Conservation (phyloP, 2,797 vertebrate genomes). For the Pogonophryne albipinna region DNA sequence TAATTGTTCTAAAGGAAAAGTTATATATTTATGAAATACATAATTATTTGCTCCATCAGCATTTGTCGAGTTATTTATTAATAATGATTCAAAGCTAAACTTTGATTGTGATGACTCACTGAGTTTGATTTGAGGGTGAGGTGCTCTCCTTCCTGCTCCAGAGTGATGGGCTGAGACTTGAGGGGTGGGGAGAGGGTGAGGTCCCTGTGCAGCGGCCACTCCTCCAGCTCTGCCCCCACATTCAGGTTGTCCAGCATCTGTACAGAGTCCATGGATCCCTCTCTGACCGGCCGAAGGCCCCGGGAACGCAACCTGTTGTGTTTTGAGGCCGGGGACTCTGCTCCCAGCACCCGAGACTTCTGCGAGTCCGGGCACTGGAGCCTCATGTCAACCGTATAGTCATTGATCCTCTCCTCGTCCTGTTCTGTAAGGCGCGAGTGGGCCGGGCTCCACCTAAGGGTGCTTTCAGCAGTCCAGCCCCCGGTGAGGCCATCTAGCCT, state of each 20-base stretch:
- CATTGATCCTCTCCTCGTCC: slow-evolving; percentile 91
- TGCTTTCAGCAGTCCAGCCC: slow-evolving; percentile 88
- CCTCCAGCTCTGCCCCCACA: slow-evolving; percentile 92
- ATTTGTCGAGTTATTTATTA: not conserved
- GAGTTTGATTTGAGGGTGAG: slow-evolving; percentile 93
- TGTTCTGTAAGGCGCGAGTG: slow-evolving; percentile 90
- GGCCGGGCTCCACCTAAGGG: slow-evolving; percentile 89
- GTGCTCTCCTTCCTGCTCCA: slow-evolving; percentile 92
- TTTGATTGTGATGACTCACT: slow-evolving; percentile 84
- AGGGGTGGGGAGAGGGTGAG: slow-evolving; percentile 95
- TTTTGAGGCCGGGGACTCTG: slow-evolving; percentile 76
- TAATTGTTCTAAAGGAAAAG: not conserved
- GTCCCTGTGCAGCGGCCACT: slow-evolving; percentile 95
- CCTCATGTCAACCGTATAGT: slow-evolving; percentile 96
- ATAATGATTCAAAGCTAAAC: not conserved
- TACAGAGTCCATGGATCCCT: slow-evolving; percentile 91
- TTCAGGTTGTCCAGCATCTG: slow-evolving; percentile 98
- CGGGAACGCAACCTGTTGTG: slow-evolving; percentile 82
- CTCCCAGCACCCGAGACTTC: slow-evolving; percentile 69
- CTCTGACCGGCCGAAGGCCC: slow-evolving; percentile 81
- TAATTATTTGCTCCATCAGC: not conserved
- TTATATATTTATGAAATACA: not conserved
- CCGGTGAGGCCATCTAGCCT: slow-evolving; percentile 83
- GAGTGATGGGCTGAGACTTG: slow-evolving; percentile 93
- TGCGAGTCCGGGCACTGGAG: slow-evolving; percentile 86